Evolutionary conservation across 2,113 vertebrate species (phyloP).

Genomic region (Narcine bancroftii): DNA sequence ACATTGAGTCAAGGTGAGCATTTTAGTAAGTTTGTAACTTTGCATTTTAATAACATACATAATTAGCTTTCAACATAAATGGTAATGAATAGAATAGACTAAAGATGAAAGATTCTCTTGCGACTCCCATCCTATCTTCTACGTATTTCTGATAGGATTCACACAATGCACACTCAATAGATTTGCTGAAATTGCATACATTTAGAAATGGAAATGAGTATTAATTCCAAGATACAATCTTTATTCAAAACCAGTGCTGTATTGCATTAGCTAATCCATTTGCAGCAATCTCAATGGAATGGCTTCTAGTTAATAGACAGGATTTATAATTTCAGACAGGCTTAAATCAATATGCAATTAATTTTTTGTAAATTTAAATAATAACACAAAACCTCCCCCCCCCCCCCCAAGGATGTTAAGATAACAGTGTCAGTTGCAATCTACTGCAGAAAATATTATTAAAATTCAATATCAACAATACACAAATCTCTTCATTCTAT

Average conservation of each 20-base stretch:
- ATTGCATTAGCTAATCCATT: constrained; percentile 19
- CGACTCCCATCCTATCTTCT: background rate
- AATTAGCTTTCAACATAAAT: background rate
- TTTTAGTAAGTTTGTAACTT: background rate
- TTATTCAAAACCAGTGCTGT: background rate
- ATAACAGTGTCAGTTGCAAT: background rate
- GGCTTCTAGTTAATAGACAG: background rate
- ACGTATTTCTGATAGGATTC: constrained; percentile 1
- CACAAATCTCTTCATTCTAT: background rate
- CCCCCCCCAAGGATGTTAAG: background rate
- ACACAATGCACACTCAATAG: background rate
- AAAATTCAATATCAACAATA: background rate
- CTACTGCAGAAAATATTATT: background rate
- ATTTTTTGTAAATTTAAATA: background rate
- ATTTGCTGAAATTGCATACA: constrained; percentile 8
- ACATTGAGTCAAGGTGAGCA: background rate
- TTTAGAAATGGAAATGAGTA: constrained; percentile 6
- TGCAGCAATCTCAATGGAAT: background rate
- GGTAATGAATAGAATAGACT: background rate
- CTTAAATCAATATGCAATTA: constrained; percentile 30
- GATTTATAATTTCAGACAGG: background rate
- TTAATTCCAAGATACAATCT: background rate
- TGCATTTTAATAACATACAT: constrained; percentile 16
- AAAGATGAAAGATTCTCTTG: constrained; percentile 11
- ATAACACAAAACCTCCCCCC: background rate